A percentile compares a stretch with the other conserved stretches of the same genome.
Conservation (phyloP, 2,888 invertebrate genomes). For the Baccha elongata region DNA sequence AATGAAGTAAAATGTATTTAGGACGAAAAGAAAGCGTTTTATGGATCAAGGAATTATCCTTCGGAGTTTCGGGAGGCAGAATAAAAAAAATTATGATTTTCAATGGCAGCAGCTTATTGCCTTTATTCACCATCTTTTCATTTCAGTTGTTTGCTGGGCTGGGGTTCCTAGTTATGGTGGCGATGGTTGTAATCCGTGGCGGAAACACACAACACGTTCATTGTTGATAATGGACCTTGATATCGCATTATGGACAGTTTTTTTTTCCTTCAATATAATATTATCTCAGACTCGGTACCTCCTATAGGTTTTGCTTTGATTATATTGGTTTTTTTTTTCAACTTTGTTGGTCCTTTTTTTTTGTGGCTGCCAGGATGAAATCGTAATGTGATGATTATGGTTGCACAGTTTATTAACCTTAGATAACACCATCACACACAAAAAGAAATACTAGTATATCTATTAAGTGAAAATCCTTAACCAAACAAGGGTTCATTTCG, state of each 20-base stretch:
- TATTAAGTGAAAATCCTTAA: conserved; percentile 36
- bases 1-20: conserved; percentile 65
- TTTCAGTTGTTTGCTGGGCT: conserved; percentile 4
- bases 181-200: conserved; percentile 57
- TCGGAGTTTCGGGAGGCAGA: conserved; percentile 21
- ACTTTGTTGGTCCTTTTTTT: conserved; percentile 5
- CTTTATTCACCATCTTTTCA: conserved; percentile 39
- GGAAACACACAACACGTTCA: conserved; percentile 65
- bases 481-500: conserved; percentile 17
- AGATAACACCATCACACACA: conserved; percentile 7
- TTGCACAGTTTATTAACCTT: conserved; percentile 68
- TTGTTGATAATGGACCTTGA: conserved; percentile 61
- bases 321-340: conserved; percentile 40
- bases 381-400: conserved; percentile 66
- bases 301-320: conserved; percentile 48
- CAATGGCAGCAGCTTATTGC: conserved; percentile 64
- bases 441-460: conserved; percentile 27
- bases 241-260: conserved; percentile 46
- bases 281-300: too few species aligned
- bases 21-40: conserved; percentile 69
- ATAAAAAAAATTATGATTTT: conserved; percentile 57
- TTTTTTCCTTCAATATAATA: conserved; percentile 25
- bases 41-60: conserved; percentile 66
- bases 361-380: conserved; percentile 38
- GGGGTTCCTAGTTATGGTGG: conserved; percentile 13